phyloP scores from a whole-genome alignment of 2,113 vertebrate genomes.

The Forbesichthys papilliferus region DNA sequence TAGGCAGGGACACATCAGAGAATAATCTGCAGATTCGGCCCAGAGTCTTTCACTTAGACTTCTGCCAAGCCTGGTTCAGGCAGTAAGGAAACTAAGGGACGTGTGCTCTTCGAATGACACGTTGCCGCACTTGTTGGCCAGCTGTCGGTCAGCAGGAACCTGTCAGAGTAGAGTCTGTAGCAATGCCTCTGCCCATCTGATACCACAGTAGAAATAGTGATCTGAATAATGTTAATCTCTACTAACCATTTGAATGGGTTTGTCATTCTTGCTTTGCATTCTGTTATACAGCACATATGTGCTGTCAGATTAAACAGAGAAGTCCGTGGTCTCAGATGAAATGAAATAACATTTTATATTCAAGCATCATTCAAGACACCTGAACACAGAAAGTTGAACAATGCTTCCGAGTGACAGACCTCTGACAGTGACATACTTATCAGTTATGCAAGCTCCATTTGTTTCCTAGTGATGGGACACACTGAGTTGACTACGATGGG shows the following conservation, averaged over 20 bases:
- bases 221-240: neutral
- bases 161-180: neutral
- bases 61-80: slow-evolving; percentile 7
- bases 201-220: neutral
- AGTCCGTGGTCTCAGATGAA: neutral
- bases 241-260: neutral
- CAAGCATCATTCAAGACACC: neutral
- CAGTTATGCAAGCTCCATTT: neutral
- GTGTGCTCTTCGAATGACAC: neutral
- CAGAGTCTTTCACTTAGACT: slow-evolving; percentile 19
- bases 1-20: slow-evolving; percentile 30
- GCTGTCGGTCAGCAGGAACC: neutral
- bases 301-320: neutral
- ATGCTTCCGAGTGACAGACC: slow-evolving; percentile 1
- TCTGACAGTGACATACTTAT: slow-evolving; percentile 7
- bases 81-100: neutral
- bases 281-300: neutral
- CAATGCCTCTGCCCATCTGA: neutral
- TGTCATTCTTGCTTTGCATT: neutral
- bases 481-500: too few relatives aligned
- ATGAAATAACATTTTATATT: slow-evolving; percentile 5
- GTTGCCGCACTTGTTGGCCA: neutral
- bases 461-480: slow-evolving; percentile 2
- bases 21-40: slow-evolving; percentile 45
- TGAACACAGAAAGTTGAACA: slow-evolving; percentile 15